These are phyloP conservation scores for Pollachius pollachius DNA, from an alignment of 2,113 vertebrate genomes.

Conservation along the genomic window DNA sequence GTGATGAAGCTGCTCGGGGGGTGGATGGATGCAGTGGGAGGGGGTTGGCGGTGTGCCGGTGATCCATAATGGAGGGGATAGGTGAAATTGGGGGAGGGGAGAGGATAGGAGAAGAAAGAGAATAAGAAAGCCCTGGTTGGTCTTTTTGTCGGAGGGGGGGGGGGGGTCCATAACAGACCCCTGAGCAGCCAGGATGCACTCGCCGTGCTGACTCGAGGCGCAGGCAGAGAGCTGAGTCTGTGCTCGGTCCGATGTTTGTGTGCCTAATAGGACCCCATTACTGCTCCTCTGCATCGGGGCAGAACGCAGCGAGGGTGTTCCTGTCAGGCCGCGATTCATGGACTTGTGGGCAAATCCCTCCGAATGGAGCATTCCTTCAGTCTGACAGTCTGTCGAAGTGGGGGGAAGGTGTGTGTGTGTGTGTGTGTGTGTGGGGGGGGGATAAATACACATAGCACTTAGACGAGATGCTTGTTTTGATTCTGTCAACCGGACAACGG, in stretches of 20 bases:
- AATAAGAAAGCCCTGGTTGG: constrained; percentile 10
- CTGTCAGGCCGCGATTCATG: constrained; percentile 9
- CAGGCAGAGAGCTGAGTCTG: constrained; percentile 9
- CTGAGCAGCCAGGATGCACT: constrained; percentile 21
- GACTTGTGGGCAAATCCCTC: constrained; percentile 6
- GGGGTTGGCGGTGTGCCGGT: constrained; percentile 35
- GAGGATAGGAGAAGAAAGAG: constrained; percentile 20
- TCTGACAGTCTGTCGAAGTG: constrained; percentile 11
- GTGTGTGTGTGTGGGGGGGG: background rate
- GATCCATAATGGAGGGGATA: constrained; percentile 68
- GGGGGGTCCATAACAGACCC: constrained; percentile 42
- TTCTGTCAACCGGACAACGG: background rate
- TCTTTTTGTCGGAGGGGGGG: constrained; percentile 1
- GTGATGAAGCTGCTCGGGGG: constrained; percentile 69
- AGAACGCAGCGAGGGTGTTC: background rate
- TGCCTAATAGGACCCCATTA: background rate
- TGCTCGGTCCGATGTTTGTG: constrained; percentile 18
- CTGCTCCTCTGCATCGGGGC: background rate
- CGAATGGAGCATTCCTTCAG: constrained; percentile 10
- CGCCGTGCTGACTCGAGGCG: constrained; percentile 23
- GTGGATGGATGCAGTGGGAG: constrained; percentile 32
- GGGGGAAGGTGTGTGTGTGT: background rate
- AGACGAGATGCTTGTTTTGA: background rate
- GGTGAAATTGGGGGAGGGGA: constrained; percentile 26
- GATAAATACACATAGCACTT: background rate